Conservation (phyloP, 2,113 vertebrate genomes). For the Pedionomus torquatus region DNA sequence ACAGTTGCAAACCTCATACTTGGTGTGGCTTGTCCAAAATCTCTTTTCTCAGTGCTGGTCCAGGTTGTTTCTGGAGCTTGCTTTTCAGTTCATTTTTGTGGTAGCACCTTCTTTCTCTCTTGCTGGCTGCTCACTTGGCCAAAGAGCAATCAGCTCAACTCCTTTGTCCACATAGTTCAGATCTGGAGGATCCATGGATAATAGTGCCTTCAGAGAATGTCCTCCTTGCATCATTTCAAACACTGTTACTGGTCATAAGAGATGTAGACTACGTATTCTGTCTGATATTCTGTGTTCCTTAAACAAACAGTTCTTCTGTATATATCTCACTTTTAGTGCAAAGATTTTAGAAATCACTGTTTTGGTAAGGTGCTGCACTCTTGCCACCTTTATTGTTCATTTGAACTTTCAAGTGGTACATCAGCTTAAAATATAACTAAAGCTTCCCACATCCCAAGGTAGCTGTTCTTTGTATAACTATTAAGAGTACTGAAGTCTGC, state of each 20-base stretch:
- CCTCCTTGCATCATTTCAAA: neutral
- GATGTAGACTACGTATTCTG: neutral
- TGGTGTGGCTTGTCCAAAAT: neutral
- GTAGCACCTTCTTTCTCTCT: neutral
- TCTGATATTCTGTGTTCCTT: neutral
- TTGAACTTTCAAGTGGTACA: neutral
- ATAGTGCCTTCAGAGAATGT: neutral
- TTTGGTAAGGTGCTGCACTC: neutral
- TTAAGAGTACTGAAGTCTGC: neutral
- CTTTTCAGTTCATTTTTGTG: neutral
- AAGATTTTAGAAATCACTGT: neutral
- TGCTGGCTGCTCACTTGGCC: neutral
- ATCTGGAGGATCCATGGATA: neutral
- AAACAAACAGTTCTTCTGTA: neutral
- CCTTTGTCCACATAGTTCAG: neutral
- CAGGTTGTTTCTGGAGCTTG: neutral
- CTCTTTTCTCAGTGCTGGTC: neutral
- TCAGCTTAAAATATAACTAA: neutral
- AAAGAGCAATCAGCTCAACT: neutral
- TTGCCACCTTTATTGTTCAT: neutral
- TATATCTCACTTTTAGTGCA: neutral
- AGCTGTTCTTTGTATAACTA: neutral
- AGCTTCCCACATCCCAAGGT: neutral
- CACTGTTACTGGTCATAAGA: neutral
- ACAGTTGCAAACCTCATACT: neutral